Evolutionary conservation across 2,797 vertebrate species (phyloP).

Genomic region (Peromyscus attwateri): DNA sequence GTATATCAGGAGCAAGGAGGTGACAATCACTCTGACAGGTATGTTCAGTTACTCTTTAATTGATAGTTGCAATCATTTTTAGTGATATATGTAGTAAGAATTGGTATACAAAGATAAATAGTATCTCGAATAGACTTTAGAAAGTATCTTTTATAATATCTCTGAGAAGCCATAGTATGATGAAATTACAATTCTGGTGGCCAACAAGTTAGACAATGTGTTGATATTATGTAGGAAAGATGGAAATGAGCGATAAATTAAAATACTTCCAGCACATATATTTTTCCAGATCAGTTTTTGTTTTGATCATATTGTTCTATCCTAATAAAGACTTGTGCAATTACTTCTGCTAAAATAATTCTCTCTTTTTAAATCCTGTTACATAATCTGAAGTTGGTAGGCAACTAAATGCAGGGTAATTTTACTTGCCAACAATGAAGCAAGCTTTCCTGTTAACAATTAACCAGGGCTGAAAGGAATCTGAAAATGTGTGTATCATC

Average conservation of each 20-base stretch:
- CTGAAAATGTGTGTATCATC: slow-evolving; percentile 54
- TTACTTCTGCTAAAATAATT: slow-evolving; percentile 56
- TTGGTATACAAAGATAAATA: slow-evolving; percentile 34
- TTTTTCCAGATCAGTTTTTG: slow-evolving; percentile 67
- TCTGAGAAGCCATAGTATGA: slow-evolving; percentile 16
- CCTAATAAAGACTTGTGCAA: slow-evolving; percentile 60
- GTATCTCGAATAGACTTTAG: neutral
- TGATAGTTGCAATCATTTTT: neutral
- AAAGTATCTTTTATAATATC: neutral
- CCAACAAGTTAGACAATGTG: slow-evolving; percentile 37
- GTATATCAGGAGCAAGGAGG: neutral
- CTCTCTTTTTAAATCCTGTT: slow-evolving; percentile 64
- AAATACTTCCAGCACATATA: slow-evolving; percentile 52
- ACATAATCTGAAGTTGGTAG: slow-evolving; percentile 72
- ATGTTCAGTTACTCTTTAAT: slow-evolving; percentile 31
- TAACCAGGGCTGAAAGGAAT: slow-evolving; percentile 73
- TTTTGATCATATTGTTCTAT: slow-evolving; percentile 69
- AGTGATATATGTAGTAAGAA: neutral
- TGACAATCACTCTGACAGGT: neutral
- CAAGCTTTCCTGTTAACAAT: slow-evolving; percentile 70
- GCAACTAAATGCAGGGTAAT: slow-evolving; percentile 66
- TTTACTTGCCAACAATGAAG: slow-evolving; percentile 70
- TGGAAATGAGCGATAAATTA: neutral
- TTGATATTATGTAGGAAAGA: slow-evolving; percentile 47
- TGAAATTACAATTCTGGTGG: slow-evolving; percentile 42